A percentile compares a stretch with the other conserved stretches of the same genome.
phyloP scores from a whole-genome alignment of 2,797 vertebrate genomes.

The Argyrosomus regius region DNA sequence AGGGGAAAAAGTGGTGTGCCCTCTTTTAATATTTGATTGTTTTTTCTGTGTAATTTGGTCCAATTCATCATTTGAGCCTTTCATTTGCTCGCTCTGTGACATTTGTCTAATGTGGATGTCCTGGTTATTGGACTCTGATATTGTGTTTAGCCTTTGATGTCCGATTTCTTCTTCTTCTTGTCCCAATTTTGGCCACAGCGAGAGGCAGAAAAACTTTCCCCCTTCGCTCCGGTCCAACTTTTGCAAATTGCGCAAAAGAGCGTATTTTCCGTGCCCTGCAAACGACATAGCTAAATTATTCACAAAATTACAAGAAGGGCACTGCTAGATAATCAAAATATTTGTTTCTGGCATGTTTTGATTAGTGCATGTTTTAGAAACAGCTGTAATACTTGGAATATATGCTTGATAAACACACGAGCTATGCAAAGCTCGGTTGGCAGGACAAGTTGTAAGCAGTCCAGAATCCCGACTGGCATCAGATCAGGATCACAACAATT shows the following conservation, averaged over 20 bases:
- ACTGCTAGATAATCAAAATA: constrained; percentile 60
- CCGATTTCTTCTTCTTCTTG: constrained; percentile 74
- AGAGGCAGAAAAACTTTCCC: constrained; percentile 68
- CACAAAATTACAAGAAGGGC: constrained; percentile 64
- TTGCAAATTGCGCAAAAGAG: constrained; percentile 55
- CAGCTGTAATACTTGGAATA: constrained; percentile 58
- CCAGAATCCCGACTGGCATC: constrained; percentile 28
- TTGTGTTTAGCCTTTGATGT: constrained; percentile 81
- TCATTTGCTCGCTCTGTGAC: constrained; percentile 83
- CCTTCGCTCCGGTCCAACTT: constrained; percentile 67
- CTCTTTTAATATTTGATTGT: constrained; percentile 91
- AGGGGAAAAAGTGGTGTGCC: constrained; percentile 79
- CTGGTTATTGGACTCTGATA: constrained; percentile 82
- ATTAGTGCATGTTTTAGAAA: constrained; percentile 64
- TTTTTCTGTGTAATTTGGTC: constrained; percentile 86
- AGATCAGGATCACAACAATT: constrained; percentile 40
- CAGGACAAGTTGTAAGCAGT: constrained; percentile 24
- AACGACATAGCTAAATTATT: constrained; percentile 72
- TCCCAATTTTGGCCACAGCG: constrained; percentile 74
- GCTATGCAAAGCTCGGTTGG: constrained; percentile 36
- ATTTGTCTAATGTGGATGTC: constrained; percentile 81
- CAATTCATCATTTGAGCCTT: constrained; percentile 88
- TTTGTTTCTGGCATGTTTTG: constrained; percentile 66
- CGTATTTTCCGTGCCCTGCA: constrained; percentile 55
- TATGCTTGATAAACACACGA: constrained; percentile 59